Evolutionary conservation across 2,113 vertebrate genomes (phyloP).

Genomic region (Columba livia): DNA sequence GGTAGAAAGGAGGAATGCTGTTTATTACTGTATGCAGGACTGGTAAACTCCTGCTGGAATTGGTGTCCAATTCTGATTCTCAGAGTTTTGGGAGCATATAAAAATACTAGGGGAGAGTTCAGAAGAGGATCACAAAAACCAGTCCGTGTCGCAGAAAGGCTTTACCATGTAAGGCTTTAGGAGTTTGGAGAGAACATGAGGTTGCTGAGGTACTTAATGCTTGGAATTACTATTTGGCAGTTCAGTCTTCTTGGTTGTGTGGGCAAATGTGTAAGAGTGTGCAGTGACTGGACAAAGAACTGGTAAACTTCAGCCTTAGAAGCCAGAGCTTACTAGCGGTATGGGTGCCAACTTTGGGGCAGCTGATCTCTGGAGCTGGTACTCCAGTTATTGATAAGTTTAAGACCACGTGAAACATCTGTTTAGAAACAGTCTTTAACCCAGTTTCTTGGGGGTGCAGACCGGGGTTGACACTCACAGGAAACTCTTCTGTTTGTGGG

Average conservation of each 20-base stretch:
- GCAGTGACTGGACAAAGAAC: neutral
- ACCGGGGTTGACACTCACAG: neutral
- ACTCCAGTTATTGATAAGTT: neutral
- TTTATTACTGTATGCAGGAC: neutral
- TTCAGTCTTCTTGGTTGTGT: neutral
- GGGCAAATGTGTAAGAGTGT: neutral
- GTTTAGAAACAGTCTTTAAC: neutral
- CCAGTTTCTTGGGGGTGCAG: neutral
- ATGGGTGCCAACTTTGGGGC: neutral
- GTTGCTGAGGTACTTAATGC: neutral
- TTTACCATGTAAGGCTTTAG: neutral
- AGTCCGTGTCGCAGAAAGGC: neutral
- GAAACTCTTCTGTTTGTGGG: neutral
- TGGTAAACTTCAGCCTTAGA: neutral
- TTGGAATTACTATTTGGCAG: neutral
- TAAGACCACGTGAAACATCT: neutral
- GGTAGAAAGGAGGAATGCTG: conserved; percentile 3
- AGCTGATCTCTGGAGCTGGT: neutral
- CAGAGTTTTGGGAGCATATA: neutral
- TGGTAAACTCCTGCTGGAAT: neutral
- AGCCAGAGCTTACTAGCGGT: neutral
- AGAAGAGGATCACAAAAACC: neutral
- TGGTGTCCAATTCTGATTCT: neutral
- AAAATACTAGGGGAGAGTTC: neutral
- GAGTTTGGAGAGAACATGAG: neutral